These are phyloP conservation scores for Ditula angustiorana DNA, from an alignment of 2,888 invertebrate species.

Conservation along the genomic window DNA sequence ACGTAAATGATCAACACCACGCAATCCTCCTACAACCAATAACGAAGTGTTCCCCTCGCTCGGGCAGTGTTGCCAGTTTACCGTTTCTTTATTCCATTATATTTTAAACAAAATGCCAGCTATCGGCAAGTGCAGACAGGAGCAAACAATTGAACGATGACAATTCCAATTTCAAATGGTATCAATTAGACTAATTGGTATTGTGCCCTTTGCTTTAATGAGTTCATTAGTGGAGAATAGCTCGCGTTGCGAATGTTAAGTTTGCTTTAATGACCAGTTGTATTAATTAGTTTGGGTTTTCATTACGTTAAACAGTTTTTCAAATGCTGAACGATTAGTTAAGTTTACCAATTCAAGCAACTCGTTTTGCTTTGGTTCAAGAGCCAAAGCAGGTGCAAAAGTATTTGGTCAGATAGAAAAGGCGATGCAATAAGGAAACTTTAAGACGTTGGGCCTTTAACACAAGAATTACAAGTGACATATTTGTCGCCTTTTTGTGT, in stretches of 20 bases:
- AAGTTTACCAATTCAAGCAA: too few species aligned
- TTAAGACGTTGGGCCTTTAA: too few species aligned
- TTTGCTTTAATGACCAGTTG: background rate
- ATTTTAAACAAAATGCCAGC: slow-evolving; percentile 78
- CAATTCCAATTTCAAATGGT: slow-evolving; percentile 54
- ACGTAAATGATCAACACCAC: slow-evolving; percentile 56
- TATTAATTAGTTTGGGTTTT: background rate
- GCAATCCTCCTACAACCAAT: slow-evolving; percentile 51
- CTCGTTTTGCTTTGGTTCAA: too few species aligned
- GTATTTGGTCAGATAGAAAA: too few species aligned
- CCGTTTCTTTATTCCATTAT: slow-evolving; percentile 85
- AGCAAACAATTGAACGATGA: slow-evolving; percentile 57
- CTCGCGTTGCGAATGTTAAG: background rate
- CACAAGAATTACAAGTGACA: too few species aligned
- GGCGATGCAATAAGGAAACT: too few species aligned
- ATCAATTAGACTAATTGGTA: slow-evolving; percentile 57
- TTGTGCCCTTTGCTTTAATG: slow-evolving; percentile 52
- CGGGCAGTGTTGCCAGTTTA: slow-evolving; percentile 72
- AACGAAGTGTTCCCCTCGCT: slow-evolving; percentile 75
- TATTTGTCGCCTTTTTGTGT: too few species aligned
- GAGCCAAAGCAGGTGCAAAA: too few species aligned
- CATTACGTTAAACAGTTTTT: background rate
- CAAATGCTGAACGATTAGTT: background rate
- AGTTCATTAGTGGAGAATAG: slow-evolving; percentile 46
- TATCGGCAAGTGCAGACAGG: slow-evolving; percentile 65